These are phyloP conservation scores for Drosophila hawaiiensis DNA, from an alignment of 2,888 invertebrate species.

Conservation along the genomic window DNA sequence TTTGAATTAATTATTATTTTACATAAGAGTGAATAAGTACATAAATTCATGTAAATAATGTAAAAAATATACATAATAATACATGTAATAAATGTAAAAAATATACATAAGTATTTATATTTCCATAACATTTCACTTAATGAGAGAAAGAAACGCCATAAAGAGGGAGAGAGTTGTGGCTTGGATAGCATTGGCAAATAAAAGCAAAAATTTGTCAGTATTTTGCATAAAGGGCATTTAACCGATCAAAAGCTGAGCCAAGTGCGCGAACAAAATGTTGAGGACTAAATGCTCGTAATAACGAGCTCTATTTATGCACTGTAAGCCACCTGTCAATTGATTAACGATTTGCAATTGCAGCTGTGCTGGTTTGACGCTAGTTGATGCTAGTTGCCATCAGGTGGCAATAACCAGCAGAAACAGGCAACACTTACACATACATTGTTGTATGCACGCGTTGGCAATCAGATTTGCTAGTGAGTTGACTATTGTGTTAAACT, in stretches of 20 bases:
- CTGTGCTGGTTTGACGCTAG: constrained; percentile 40
- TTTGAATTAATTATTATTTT: background rate
- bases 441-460: constrained; percentile 35
- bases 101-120: background rate
- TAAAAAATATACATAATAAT: constrained; percentile 1
- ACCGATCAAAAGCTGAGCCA: constrained; percentile 34
- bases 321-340: constrained; percentile 52
- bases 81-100: constrained; percentile 1
- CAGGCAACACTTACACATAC: constrained; percentile 25
- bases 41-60: background rate
- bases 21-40: background rate
- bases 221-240: constrained; percentile 45
- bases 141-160: background rate
- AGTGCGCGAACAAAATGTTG: constrained; percentile 19
- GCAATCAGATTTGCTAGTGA: constrained; percentile 47
- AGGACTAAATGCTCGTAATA: constrained; percentile 20
- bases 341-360: constrained; percentile 62
- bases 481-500: constrained; percentile 16
- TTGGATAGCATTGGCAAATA: constrained; percentile 16
- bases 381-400: constrained; percentile 41
- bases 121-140: constrained; percentile 13
- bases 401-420: constrained; percentile 49
- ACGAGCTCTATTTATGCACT: constrained; percentile 49
- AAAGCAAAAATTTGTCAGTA: background rate
- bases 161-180: constrained; percentile 28